phyloP scores from a whole-genome alignment of 2,113 vertebrate genomes.

The Boulengeromyrus knoepffleri region DNA sequence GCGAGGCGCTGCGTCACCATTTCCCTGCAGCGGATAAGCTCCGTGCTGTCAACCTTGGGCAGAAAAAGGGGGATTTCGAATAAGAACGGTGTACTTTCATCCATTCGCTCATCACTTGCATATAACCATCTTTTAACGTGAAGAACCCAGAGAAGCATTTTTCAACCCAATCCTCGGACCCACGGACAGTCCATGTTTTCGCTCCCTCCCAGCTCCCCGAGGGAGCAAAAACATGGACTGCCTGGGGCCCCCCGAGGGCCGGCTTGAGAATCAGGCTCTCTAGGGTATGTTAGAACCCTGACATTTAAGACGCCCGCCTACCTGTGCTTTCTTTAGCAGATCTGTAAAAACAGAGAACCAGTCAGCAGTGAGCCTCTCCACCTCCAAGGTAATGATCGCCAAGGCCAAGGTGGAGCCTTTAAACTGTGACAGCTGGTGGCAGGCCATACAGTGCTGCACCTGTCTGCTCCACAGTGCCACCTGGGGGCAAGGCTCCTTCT shows the following conservation, averaged over 20 bases:
- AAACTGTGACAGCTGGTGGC: slow-evolving; percentile 97
- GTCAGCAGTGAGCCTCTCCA: slow-evolving; percentile 76
- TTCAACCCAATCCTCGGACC: background rate
- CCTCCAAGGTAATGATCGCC: slow-evolving; percentile 95
- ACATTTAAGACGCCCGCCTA: slow-evolving; percentile 47
- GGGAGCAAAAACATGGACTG: background rate
- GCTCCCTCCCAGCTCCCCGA: background rate
- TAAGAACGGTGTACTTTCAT: background rate
- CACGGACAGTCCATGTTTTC: background rate
- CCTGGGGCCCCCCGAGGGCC: background rate
- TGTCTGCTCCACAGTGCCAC: slow-evolving; percentile 86
- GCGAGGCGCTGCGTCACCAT: slow-evolving; percentile 54
- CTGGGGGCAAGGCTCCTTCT: slow-evolving; percentile 85
- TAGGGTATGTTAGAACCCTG: background rate
- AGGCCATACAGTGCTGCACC: slow-evolving; percentile 93
- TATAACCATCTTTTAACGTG: background rate
- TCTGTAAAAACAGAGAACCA: slow-evolving; percentile 76
- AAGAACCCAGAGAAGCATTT: background rate
- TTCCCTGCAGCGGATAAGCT: slow-evolving; percentile 64
- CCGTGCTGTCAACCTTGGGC: slow-evolving; percentile 45
- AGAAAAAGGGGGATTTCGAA: background rate
- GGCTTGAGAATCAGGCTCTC: background rate
- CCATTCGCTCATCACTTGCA: background rate
- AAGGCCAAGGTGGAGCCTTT: slow-evolving; percentile 91
- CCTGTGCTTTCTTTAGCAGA: slow-evolving; percentile 88